Evolutionary conservation across 1,140 invertebrate species (phyloP).

Genomic region (Uloborus diversus): DNA sequence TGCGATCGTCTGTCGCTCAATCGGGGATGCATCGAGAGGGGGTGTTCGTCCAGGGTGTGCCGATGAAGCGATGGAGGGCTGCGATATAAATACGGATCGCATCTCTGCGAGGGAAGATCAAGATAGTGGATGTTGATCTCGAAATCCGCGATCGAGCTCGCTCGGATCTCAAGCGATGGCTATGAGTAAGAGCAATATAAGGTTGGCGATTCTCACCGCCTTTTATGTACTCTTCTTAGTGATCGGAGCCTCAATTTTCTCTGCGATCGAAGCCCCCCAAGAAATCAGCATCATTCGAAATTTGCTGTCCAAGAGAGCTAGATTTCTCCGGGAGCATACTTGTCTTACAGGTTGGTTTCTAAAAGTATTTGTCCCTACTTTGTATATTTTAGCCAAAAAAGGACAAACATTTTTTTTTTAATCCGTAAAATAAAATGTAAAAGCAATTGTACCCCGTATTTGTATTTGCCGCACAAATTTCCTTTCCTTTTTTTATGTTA

Average conservation of each 20-base stretch:
- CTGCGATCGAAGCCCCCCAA: slow-evolving; percentile 76
- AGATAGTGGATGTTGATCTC: background rate
- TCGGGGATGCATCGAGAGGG: too few relatives aligned
- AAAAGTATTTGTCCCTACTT: background rate
- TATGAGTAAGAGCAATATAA: slow-evolving; percentile 63
- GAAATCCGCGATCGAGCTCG: background rate
- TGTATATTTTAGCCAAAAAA: too few relatives aligned
- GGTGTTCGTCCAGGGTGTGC: too few relatives aligned
- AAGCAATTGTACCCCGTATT: too few relatives aligned
- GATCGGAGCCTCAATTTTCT: slow-evolving; percentile 76
- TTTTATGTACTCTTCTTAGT: slow-evolving; percentile 68
- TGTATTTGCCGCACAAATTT: too few relatives aligned
- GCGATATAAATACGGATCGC: background rate
- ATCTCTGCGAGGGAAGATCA: background rate
- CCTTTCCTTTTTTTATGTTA: too few relatives aligned
- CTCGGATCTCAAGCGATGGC: slow-evolving; percentile 35
- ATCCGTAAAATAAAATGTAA: too few relatives aligned
- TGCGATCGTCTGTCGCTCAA: too few relatives aligned
- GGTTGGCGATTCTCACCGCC: slow-evolving; percentile 64
- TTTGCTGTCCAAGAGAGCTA: slow-evolving; percentile 68
- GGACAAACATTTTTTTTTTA: too few relatives aligned
- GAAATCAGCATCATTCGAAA: slow-evolving; percentile 70
- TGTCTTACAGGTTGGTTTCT: slow-evolving; percentile 71
- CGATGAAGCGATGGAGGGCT: background rate
- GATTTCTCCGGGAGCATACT: slow-evolving; percentile 72